Base-by-base conservation (phyloP, 2,797 vertebrate species). In the Aselliscus stoliczkanus region DNA sequence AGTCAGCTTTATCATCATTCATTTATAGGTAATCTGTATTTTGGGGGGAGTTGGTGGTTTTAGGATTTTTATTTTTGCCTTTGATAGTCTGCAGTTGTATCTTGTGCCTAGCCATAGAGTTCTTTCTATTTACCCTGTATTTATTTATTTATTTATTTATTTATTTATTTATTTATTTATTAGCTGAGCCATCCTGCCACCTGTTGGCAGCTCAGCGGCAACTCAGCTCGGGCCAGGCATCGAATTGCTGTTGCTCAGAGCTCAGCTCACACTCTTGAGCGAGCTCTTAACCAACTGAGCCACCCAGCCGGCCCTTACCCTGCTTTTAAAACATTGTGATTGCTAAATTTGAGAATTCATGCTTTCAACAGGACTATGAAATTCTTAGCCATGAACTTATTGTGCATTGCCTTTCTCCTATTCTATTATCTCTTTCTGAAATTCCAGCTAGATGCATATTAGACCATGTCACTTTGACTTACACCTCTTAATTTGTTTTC, bases 11-110 rank as follows among this genome's bases (percentile, higher is more conserved):
- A 42, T 50, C 62, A 60, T 56, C 18, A 29, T 73, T 93, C 44
- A 18, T 47, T 87, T 76, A 29, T 72, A 47, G 31, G 15, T 29
- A 84, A 62, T n/a, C 44, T 81, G 37, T 69, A 54, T 70, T 80
- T 42, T 42, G 23, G 8, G 47, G 47, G 47, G 54, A n/a, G n/a
- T n/a, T n/a, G 11, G 7, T 93, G 64, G 29, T 42, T 90, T 62
- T 64, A 80, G 70, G 44, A 58, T 80, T 93, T 95, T 93, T 93
- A 39, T 82, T 70, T 92, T 93, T 96, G 80, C 58, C 69, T 93
- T 90, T 86, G 77, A 58, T 75, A 31, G 64, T 58, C 34, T 70
- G 37, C 4, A 80, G 31, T 87, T 95, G 88, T 86, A 75, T 44
- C 44, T 77, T 47, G 3, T 76, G 31, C 44, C 10, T 65, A 47